Evolutionary conservation across 1,140 invertebrate genomes (phyloP), one percentile per base, ranked within the genome.

Genomic region (Ditylenchus dipsaci): DNA sequence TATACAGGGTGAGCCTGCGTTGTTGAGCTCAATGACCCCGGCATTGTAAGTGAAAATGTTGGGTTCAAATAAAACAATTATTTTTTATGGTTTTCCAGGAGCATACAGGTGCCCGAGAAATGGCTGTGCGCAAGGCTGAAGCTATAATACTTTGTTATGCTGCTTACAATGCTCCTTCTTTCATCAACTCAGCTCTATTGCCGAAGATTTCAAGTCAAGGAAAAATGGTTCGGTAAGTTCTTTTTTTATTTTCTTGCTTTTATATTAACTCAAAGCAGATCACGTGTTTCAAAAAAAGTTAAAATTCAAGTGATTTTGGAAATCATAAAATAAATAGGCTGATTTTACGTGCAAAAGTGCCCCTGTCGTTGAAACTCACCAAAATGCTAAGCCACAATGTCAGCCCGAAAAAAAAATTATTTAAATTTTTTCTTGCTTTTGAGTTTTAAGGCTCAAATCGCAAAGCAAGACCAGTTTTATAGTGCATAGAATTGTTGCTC

Each of bases 61-160:
- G 3, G 1, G 49, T 7, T 21, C 49, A 7, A 17, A n/a, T n/a
- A n/a, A n/a, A n/a, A n/a, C n/a, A 26, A 29, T 29, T 38, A 26
- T 45, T 59, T 26, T 71, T 26, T 59, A 43, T 56, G 17, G n/a
- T n/a, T n/a, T n/a, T n/a, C 9, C 0, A 67, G 66, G 27, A 29
- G 26, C 62, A 57, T 19, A 67, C 69, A 19, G 69, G 69, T 21
- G 69, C 68, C 33, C 67, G 67, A 27, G 53, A 74, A 71, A 71
- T 71, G 69, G 69, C 60, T 33, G 64, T 71, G 26, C 53, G 70
- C 42, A 62, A 71, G 42, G 56, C 69, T 5, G 45, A 71, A 21
- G 69, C 69, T 19, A 43, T 71, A 9, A 71, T 71, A n/a, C 30
- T 71, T 21, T 71, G 59, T 30, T 71, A 71, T 57, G 66, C 58